These are phyloP conservation scores for Ophioninae sp. DNA, from an alignment of 2,888 invertebrate genomes.

Conservation along the genomic window DNA sequence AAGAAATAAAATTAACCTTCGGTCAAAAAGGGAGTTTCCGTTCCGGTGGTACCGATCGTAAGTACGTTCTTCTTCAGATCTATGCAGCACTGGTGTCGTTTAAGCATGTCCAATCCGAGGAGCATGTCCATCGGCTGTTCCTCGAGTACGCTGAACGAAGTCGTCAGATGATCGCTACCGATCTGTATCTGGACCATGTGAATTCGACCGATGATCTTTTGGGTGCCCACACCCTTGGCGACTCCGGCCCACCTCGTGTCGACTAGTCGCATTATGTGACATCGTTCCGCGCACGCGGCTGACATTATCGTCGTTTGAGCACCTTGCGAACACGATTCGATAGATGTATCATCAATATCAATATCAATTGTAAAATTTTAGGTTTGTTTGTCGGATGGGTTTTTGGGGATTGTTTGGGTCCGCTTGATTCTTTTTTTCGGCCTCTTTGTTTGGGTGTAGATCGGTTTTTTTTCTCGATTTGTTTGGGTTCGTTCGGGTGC, in stretches of 20 bases:
- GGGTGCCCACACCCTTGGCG: constrained; percentile 98
- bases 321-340: constrained; percentile 79
- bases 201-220: constrained; percentile 96
- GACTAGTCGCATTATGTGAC: constrained; percentile 94
- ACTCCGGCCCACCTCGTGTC: constrained; percentile 97
- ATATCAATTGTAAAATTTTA: too few relatives aligned
- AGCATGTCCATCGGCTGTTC: constrained; percentile 99
- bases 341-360: not conserved
- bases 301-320: constrained; percentile 99
- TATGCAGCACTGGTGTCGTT: constrained; percentile 97
- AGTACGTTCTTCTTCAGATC: constrained; percentile 94
- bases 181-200: constrained; percentile 99
- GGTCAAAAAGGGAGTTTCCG: constrained; percentile 93
- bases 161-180: constrained; percentile 94
- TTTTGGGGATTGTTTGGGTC: too few relatives aligned
- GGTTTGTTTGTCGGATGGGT: too few relatives aligned
- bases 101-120: constrained; percentile 97
- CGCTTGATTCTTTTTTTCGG: too few relatives aligned
- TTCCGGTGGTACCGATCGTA: constrained; percentile 96
- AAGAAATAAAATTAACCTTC: constrained; percentile 83
- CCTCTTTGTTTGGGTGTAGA: too few relatives aligned
- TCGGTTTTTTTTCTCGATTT: too few relatives aligned
- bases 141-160: constrained; percentile 97
- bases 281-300: constrained; percentile 95
- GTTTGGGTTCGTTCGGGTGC: too few relatives aligned